phyloP scores from a whole-genome alignment of 2,888 invertebrate species.

The Lochmaea capreae region DNA sequence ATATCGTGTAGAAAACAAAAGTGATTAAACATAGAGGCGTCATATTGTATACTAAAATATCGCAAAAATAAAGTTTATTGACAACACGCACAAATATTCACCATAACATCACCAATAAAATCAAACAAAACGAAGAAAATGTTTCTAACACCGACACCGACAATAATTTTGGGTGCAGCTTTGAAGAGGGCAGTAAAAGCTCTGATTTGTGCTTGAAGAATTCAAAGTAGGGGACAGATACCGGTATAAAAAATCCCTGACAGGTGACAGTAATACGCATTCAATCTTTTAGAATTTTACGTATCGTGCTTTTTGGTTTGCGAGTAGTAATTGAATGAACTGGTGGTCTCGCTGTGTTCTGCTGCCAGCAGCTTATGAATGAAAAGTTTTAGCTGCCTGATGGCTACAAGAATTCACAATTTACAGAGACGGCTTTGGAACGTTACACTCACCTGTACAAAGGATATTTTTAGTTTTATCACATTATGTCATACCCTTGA shows the following conservation, averaged over 20 bases:
- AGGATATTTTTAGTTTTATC: neutral
- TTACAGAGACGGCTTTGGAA: slow-evolving; percentile 33
- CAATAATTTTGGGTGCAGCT: slow-evolving; percentile 28
- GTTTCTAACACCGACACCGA: slow-evolving; percentile 12
- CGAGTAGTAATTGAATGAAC: slow-evolving; percentile 53
- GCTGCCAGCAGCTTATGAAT: slow-evolving; percentile 53
- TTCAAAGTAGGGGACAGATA: slow-evolving; percentile 11
- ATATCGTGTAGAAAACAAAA: slow-evolving; percentile 15
- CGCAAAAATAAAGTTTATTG: neutral
- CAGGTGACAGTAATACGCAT: slow-evolving; percentile 37
- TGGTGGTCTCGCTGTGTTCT: slow-evolving; percentile 37
- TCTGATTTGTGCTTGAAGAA: slow-evolving; percentile 34
- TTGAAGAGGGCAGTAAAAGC: slow-evolving; percentile 39
- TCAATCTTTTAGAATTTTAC: slow-evolving; percentile 26
- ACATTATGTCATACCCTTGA: too few species aligned
- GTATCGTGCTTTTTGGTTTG: slow-evolving; percentile 46
- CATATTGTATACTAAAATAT: neutral
- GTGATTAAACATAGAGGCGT: neutral
- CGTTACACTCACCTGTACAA: neutral
- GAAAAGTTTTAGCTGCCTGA: slow-evolving; percentile 47
- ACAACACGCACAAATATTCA: slow-evolving; percentile 12
- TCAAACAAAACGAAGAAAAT: slow-evolving; percentile 26
- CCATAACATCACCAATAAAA: slow-evolving; percentile 5
- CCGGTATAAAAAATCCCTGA: slow-evolving; percentile 32
- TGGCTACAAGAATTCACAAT: slow-evolving; percentile 45